phyloP scores from a whole-genome alignment of 2,113 vertebrate genomes.

The Poicephalus meyeri region DNA sequence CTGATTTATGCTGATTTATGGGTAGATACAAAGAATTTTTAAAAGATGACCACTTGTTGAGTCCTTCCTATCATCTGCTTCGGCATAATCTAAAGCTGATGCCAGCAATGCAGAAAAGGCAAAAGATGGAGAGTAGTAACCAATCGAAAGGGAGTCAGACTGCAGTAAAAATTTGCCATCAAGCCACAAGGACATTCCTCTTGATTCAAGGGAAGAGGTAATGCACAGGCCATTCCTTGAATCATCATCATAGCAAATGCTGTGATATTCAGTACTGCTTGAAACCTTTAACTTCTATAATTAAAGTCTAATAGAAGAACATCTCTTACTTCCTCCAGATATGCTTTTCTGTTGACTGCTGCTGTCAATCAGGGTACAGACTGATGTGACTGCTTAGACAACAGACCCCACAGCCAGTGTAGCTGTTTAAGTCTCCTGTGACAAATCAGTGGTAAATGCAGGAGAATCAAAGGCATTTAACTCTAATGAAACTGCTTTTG shows the following conservation, averaged over 20 bases:
- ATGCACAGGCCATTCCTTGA: background rate
- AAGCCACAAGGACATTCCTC: background rate
- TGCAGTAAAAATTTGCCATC: background rate
- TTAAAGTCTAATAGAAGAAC: background rate
- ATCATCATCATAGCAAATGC: background rate
- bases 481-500: background rate
- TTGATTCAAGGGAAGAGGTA: background rate
- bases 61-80: background rate
- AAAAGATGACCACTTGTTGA: background rate
- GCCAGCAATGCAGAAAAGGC: background rate
- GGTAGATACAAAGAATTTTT: background rate
- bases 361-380: fast-evolving
- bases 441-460: background rate
- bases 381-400: background rate
- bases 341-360: background rate
- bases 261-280: background rate
- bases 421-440: background rate
- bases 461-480: background rate
- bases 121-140: background rate
- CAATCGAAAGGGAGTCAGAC: background rate
- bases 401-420: background rate
- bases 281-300: background rate
- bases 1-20: background rate
- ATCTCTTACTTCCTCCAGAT: background rate
- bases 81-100: background rate